Evolutionary conservation across 2,888 invertebrate genomes (phyloP).

Genomic region (Griposia aprilina): DNA sequence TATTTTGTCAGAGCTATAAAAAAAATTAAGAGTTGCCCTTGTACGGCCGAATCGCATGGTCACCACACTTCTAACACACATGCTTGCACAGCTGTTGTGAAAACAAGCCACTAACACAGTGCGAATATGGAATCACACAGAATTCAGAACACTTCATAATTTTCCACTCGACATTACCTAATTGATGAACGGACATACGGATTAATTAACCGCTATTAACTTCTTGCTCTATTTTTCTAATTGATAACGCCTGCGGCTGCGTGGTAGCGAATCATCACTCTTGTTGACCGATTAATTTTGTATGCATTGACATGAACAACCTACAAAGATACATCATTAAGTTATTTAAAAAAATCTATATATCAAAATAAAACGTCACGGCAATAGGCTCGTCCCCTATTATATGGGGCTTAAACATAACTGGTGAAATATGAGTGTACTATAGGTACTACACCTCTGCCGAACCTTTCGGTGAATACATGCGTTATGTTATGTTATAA

Average conservation of each 20-base stretch:
- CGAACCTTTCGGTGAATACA: neutral
- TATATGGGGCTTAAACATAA: neutral
- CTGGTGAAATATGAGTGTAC: neutral
- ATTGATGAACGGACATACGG: slow-evolving; percentile 61
- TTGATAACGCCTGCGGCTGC: slow-evolving; percentile 57
- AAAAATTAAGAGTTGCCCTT: neutral
- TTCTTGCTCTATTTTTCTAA: slow-evolving; percentile 67
- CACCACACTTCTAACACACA: slow-evolving; percentile 51
- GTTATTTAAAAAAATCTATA: neutral
- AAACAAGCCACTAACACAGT: slow-evolving; percentile 58
- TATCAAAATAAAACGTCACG: neutral
- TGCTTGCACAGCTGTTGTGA: slow-evolving; percentile 58
- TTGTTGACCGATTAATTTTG: slow-evolving; percentile 38
- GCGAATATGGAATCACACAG: slow-evolving; percentile 53
- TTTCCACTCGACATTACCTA: slow-evolving; percentile 62
- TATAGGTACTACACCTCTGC: neutral
- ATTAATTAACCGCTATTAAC: slow-evolving; percentile 64
- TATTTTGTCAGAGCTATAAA: neutral
- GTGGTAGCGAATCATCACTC: slow-evolving; percentile 48
- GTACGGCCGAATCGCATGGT: slow-evolving; percentile 19
- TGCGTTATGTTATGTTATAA: neutral
- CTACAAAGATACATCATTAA: slow-evolving; percentile 10
- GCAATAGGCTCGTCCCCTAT: neutral
- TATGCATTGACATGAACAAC: slow-evolving; percentile 39
- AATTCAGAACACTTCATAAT: slow-evolving; percentile 65